Percentiles rank a stretch among this genome's conserved stretches.
Conservation (phyloP, 2,113 vertebrate species). For the Agapornis roseicollis region DNA sequence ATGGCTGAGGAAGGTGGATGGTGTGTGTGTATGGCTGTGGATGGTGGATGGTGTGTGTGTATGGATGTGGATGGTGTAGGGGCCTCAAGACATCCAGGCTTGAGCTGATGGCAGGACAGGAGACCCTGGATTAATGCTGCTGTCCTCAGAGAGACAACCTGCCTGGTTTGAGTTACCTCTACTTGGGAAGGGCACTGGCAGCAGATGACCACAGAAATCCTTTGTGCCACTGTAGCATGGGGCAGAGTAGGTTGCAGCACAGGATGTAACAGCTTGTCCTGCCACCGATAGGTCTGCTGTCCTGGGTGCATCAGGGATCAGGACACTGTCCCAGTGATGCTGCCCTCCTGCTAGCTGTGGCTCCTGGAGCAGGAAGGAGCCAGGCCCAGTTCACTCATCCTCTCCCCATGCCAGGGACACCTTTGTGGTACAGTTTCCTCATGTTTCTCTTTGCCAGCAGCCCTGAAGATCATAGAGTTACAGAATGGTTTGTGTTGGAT, state of each 20-base stretch:
- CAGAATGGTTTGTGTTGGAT: not conserved
- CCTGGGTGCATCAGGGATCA: not conserved
- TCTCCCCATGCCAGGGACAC: not conserved
- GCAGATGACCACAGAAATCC: constrained; percentile 9
- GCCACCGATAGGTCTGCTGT: not conserved
- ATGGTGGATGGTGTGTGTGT: not conserved
- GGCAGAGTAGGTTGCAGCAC: not conserved
- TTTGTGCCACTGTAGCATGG: not conserved
- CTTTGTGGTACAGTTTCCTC: not conserved
- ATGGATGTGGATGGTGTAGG: not conserved
- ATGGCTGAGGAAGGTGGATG: too few species aligned
- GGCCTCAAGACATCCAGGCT: not conserved
- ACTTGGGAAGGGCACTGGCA: not conserved
- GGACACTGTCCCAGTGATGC: not conserved
- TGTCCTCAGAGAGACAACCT: not conserved
- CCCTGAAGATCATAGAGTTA: not conserved
- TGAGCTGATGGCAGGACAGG: not conserved
- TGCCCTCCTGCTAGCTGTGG: not conserved
- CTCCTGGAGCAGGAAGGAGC: not conserved
- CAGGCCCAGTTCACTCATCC: not conserved
- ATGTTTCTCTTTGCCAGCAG: not conserved
- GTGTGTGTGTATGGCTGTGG: not conserved
- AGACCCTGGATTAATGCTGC: not conserved
- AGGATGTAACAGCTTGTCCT: not conserved
- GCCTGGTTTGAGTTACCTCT: not conserved